Percentiles rank a stretch among this genome's conserved stretches.
Conservation (phyloP, 2,888 invertebrate genomes). For the Resseliella maxima region DNA sequence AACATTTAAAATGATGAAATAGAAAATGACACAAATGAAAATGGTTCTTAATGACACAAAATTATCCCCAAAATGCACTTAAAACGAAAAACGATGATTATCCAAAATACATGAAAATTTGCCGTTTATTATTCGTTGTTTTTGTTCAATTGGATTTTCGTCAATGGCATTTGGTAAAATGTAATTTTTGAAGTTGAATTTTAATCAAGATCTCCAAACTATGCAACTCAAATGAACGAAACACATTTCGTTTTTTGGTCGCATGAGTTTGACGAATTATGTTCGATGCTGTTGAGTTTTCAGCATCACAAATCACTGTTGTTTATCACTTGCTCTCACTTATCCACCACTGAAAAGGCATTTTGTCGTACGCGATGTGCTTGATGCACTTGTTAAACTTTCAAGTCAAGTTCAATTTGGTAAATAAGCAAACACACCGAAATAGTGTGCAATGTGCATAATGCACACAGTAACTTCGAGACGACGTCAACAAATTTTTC, state of each 20-base stretch:
- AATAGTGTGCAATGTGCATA: background rate
- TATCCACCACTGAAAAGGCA: background rate
- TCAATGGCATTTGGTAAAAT: background rate
- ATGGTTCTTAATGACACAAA: slow-evolving; percentile 8
- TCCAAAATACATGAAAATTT: background rate
- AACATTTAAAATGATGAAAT: slow-evolving; percentile 3
- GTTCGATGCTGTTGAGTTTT: background rate
- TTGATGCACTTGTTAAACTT: slow-evolving; percentile 33
- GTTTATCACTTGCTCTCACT: background rate
- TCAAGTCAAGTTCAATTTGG: slow-evolving; percentile 55
- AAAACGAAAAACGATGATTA: slow-evolving; percentile 14
- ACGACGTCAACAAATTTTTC: slow-evolving; percentile 29
- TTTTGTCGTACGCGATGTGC: slow-evolving; percentile 26
- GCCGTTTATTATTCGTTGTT: background rate
- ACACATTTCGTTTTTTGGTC: too few species aligned
- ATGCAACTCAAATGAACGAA: background rate
- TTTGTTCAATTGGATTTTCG: slow-evolving; percentile 6
- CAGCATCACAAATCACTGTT: background rate
- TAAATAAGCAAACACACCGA: slow-evolving; percentile 27
- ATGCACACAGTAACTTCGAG: background rate
- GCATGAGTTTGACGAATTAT: background rate
- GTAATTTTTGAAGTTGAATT: slow-evolving; percentile 1
- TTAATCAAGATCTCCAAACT: background rate
- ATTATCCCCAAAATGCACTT: background rate
- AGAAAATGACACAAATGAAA: slow-evolving; percentile 17